A percentile compares a stretch with the other conserved stretches of the same genome.
Evolutionary conservation across 2,797 vertebrate genomes (phyloP).

Genomic region (Catharus ustulatus): DNA sequence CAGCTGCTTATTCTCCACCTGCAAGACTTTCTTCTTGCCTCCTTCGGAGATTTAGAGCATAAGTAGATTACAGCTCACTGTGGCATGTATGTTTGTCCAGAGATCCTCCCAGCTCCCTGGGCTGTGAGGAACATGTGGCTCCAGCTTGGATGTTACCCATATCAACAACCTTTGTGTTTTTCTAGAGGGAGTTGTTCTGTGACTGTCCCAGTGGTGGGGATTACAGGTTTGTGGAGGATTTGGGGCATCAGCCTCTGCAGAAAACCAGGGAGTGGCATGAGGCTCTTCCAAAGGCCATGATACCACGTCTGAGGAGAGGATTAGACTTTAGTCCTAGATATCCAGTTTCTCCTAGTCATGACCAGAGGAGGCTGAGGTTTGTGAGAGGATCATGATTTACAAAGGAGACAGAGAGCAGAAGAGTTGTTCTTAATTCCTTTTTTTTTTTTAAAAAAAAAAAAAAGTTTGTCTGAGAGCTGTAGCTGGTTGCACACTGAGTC

Average conservation of each 20-base stretch:
- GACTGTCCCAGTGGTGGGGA: neutral
- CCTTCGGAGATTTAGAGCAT: neutral
- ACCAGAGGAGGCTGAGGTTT: neutral
- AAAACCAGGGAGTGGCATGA: accelerated
- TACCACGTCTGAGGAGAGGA: accelerated
- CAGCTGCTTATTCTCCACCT: neutral
- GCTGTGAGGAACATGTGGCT: accelerated
- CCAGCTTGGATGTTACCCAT: too few species aligned
- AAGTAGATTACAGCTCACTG: neutral
- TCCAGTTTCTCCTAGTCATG: neutral
- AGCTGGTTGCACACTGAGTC: neutral
- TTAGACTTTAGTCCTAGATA: neutral
- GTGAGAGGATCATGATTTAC: neutral
- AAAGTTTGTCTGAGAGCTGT: neutral
- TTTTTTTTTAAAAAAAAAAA: neutral
- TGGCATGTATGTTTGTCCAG: accelerated
- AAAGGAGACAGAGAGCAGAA: neutral
- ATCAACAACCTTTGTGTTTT: neutral
- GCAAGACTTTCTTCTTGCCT: neutral
- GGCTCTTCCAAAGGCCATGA: neutral
- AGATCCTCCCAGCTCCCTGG: neutral
- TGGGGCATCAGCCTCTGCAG: neutral
- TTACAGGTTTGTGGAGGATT: neutral
- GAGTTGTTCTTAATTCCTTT: neutral
- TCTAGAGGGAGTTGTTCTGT: neutral